Base-by-base conservation (phyloP, 2,113 vertebrate genomes). In the Ia io region DNA sequence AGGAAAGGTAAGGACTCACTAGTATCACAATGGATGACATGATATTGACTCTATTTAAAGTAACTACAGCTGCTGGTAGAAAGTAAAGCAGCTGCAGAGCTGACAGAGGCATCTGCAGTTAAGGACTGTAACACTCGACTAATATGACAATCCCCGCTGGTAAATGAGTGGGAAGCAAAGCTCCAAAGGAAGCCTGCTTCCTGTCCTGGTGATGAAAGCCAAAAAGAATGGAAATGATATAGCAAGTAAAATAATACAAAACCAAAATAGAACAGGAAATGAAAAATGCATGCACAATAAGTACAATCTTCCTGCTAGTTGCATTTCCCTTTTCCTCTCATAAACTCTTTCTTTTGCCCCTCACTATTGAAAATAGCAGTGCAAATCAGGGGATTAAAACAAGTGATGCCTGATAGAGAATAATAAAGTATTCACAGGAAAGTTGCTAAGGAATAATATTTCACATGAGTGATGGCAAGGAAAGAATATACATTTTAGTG, bases 221-320 rank as follows among this genome's bases (percentile, higher is more conserved):
- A 90, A 90, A 82, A 95, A 30, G 37, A 82, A 94, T 69, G 59
- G 23, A 88, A 95, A 90, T 90, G 67, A 89, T 37, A 88, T 0
- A 73, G 42, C 59, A 71, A 93, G 51, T 47, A 65, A 93, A 93
- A 93, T 69, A 94, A 59, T 37, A 53, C 16, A 65, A 59, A 96
- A 94, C 32, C 95, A 90, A 95, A 95, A 84, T 93, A 94, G 85
- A 91, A 78, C 20, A 80, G 63, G 44, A 93, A 87, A 87, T 88
- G n/a, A 84, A 96, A 97, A 91, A 86, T 40, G 37, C 17, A 69
- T 69, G 18, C 18, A 84, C 7, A 63, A 20, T 73, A 84, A 86
- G 74, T 65, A 80, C 9, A 59, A 67, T 82, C 51, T n/a, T 73
- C 59, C 90, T 59, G 32, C 22, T 76, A 9, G 0, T 9, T 88